Percentiles rank a stretch among this genome's conserved stretches.
phyloP scores from a whole-genome alignment of 2,113 vertebrate species.

The Lampris megalopsis region DNA sequence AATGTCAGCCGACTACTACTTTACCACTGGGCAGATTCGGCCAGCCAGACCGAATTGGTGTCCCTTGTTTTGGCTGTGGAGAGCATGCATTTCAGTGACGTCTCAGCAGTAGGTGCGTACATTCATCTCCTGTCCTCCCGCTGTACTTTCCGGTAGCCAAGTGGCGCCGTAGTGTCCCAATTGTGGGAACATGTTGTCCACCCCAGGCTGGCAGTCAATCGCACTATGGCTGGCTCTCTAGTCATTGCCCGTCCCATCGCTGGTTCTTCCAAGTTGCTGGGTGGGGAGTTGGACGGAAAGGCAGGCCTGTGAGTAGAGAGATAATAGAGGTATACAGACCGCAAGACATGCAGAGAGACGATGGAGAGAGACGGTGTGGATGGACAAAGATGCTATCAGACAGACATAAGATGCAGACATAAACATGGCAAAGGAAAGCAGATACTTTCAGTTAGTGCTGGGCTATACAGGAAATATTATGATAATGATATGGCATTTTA shows the following conservation, averaged over 20 bases:
- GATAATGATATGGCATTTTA: too few relatives aligned
- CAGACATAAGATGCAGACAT: neutral
- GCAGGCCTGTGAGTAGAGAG: constrained; percentile 31
- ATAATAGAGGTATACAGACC: constrained; percentile 12
- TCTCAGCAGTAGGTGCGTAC: constrained; percentile 1
- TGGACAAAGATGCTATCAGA: constrained; percentile 18
- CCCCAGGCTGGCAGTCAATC: constrained; percentile 17
- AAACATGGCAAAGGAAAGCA: constrained; percentile 8
- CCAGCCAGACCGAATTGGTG: too few relatives aligned
- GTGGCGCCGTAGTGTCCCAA: constrained; percentile 52
- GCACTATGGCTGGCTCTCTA: constrained; percentile 29
- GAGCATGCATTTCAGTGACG: constrained; percentile 14
- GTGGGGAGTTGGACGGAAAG: constrained; percentile 30
- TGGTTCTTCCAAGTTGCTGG: constrained; percentile 32
- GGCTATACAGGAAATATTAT: too few relatives aligned
- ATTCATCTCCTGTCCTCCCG: constrained; percentile 14
- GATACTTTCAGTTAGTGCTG: too few relatives aligned
- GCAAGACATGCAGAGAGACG: constrained; percentile 45
- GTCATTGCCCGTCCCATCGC: constrained; percentile 19
- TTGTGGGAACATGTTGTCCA: constrained; percentile 49
- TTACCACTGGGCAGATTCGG: too few relatives aligned
- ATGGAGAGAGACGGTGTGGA: constrained; percentile 11
- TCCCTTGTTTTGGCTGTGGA: neutral
- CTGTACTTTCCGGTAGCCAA: constrained; percentile 31
- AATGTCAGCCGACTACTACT: too few relatives aligned